Evolutionary conservation across 2,797 vertebrate species (phyloP).

Genomic region (Acrossocheilus wenchowensis): DNA sequence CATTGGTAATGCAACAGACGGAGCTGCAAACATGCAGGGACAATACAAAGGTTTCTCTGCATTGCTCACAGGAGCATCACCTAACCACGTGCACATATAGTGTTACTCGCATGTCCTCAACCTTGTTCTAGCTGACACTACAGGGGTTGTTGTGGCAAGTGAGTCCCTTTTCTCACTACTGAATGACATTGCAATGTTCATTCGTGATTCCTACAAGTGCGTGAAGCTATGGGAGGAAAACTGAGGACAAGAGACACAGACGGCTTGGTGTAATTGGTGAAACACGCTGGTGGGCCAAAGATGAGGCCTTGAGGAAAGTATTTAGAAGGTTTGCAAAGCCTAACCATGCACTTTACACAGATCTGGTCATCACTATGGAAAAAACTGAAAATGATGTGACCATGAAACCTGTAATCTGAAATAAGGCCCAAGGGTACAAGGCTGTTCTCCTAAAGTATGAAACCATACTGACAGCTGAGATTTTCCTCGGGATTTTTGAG

Average conservation of each 20-base stretch:
- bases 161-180: too few species aligned
- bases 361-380: not conserved
- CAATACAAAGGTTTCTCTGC: constrained; percentile 26
- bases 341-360: constrained; percentile 6
- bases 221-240: too few species aligned
- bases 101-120: too few species aligned
- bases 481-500: constrained; percentile 45
- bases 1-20: constrained; percentile 13
- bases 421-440: constrained; percentile 16
- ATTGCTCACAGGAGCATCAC: constrained; percentile 18
- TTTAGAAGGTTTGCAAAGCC: constrained; percentile 44
- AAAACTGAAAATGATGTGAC: not conserved
- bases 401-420: not conserved
- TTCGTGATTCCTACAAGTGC: too few species aligned
- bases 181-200: too few species aligned
- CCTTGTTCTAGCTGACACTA: too few species aligned
- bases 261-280: constrained; percentile 16
- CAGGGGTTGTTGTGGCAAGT: too few species aligned
- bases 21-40: constrained; percentile 34
- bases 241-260: not conserved
- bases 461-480: constrained; percentile 20
- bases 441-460: constrained; percentile 25
- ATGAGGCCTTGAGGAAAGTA: constrained; percentile 41
- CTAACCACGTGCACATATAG: constrained; percentile 30
- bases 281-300: constrained; percentile 11